Percentiles rank a stretch among this genome's conserved stretches.
These are phyloP conservation scores for Rhimphoctona megacephalus DNA, from an alignment of 2,888 invertebrate genomes.

Conservation along the genomic window DNA sequence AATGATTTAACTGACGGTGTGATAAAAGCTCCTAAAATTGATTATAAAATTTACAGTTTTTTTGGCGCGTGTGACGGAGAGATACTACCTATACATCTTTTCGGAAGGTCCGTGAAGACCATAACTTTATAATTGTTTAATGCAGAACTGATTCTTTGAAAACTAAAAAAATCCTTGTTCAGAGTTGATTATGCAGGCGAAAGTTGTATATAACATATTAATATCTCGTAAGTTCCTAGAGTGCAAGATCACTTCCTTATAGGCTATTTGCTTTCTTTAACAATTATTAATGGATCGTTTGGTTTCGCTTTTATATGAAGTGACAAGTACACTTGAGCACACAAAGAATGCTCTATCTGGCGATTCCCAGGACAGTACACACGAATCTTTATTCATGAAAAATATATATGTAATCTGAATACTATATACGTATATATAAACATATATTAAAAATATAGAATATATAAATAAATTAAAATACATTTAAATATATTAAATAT, in stretches of 20 bases:
- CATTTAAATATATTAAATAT: neutral
- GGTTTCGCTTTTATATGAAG: slow-evolving; percentile 15
- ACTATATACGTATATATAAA: neutral
- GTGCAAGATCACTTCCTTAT: neutral
- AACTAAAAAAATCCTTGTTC: neutral
- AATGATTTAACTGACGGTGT: too few relatives aligned
- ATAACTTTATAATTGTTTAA: neutral
- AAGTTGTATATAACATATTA: neutral
- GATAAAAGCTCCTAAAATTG: too few relatives aligned
- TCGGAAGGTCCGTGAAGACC: neutral
- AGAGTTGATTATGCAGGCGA: neutral
- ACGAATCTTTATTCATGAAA: slow-evolving; percentile 7
- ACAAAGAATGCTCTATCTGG: neutral
- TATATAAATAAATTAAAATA: neutral
- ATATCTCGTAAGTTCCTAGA: neutral
- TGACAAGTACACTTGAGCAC: slow-evolving; percentile 19
- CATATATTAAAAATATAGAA: neutral
- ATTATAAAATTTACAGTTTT: too few relatives aligned
- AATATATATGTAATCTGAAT: neutral
- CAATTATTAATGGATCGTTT: slow-evolving; percentile 1
- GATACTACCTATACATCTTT: neutral
- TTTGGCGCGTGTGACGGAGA: too few relatives aligned
- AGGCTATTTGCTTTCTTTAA: slow-evolving; percentile 1
- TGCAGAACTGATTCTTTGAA: neutral
- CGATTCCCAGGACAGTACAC: neutral